phyloP scores from a whole-genome alignment of 2,888 invertebrate genomes.

The Brachypalpus laphriformis region DNA sequence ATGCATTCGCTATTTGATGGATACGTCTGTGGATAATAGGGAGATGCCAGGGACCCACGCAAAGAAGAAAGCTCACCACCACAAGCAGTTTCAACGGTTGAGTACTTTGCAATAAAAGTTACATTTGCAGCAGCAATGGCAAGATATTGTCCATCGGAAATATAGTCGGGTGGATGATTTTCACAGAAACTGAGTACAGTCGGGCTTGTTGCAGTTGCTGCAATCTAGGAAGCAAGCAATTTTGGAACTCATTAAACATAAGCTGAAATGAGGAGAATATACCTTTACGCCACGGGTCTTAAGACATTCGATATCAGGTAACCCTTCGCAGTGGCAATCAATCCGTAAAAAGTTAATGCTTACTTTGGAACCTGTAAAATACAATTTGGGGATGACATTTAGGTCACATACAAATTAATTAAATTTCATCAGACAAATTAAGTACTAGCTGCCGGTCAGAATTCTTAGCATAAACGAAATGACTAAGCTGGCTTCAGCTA shows the following conservation, averaged over 20 bases:
- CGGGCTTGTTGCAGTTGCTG: constrained; percentile 86
- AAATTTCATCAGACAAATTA: too few species aligned
- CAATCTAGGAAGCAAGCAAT: constrained; percentile 82
- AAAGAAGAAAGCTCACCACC: constrained; percentile 87
- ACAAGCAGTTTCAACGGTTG: constrained; percentile 85
- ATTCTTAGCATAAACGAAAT: too few species aligned
- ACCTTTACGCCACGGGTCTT: constrained; percentile 74
- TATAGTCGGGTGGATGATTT: constrained; percentile 84
- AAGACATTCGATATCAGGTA: constrained; percentile 69
- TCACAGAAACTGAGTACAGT: constrained; percentile 87
- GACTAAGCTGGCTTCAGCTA: too few species aligned
- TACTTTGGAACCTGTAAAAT: constrained; percentile 74
- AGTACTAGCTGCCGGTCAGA: too few species aligned
- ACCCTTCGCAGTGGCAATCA: constrained; percentile 77
- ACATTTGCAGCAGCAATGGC: constrained; percentile 74
- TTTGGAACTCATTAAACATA: background rate
- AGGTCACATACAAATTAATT: too few species aligned
- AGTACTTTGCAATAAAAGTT: constrained; percentile 82
- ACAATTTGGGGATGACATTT: too few species aligned
- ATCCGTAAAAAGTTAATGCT: constrained; percentile 77
- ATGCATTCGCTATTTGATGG: constrained; percentile 88
- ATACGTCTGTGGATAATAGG: constrained; percentile 88
- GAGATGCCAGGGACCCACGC: constrained; percentile 87
- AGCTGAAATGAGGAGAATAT: background rate
- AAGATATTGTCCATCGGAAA: constrained; percentile 85